Conservation (phyloP, 2,797 vertebrate genomes). For the Dendrocincla tyrannina region DNA sequence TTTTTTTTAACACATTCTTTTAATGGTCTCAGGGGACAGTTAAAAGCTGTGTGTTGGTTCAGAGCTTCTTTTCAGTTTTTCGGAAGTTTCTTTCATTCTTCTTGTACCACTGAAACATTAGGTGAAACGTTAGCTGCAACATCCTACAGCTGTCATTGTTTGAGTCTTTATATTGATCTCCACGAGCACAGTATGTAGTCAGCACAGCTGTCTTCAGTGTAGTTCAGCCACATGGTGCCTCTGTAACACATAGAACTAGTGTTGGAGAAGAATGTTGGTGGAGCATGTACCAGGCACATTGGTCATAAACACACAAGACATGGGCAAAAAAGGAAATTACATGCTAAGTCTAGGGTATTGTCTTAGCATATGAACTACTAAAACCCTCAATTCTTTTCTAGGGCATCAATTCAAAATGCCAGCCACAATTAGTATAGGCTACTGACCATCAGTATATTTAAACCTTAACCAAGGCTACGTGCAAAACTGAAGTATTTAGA, state of each 20-base stretch:
- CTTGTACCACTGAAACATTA: not conserved
- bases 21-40: not conserved
- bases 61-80: not conserved
- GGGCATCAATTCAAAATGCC: not conserved
- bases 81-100: not conserved
- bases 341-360: not conserved
- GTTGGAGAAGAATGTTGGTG: not conserved
- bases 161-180: not conserved
- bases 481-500: not conserved
- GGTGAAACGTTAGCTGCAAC: not conserved
- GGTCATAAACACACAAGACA: not conserved
- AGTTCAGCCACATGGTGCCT: not conserved
- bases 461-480: not conserved
- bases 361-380: not conserved
- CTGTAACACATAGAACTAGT: accelerated
- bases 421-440: not conserved
- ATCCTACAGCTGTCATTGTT: not conserved
- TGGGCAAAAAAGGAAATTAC: accelerated
- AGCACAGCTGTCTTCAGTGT: not conserved
- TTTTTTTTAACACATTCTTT: not conserved
- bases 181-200: not conserved
- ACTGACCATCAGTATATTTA: not conserved
- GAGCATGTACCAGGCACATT: accelerated
- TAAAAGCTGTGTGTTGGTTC: not conserved
- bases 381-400: not conserved